Evolutionary conservation across 92 coral and sea anemone species (phyloP).

Genomic region (Parazoanthus swiftii): DNA sequence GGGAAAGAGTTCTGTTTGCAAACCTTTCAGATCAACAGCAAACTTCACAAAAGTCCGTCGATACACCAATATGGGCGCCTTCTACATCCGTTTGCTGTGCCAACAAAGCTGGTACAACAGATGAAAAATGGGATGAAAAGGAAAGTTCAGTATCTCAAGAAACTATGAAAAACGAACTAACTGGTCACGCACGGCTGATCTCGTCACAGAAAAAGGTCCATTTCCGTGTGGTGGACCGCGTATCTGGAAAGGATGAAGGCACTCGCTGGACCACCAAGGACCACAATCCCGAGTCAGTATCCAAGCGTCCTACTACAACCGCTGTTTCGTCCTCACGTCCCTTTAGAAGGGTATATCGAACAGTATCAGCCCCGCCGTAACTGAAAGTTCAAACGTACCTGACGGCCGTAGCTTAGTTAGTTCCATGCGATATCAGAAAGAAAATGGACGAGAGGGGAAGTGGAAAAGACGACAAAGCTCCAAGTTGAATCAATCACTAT

Average conservation of each 20-base stretch:
- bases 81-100: neutral
- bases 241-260: neutral
- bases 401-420: too few species aligned
- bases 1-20: neutral
- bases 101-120: neutral
- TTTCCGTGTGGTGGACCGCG: neutral
- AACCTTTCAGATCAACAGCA: neutral
- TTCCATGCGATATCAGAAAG: too few species aligned
- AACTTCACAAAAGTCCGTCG: neutral
- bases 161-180: neutral
- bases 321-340: neutral
- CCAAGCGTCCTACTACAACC: neutral
- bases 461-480: too few species aligned
- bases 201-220: constrained; percentile 15
- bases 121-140: neutral
- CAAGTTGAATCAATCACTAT: too few species aligned
- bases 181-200: neutral
- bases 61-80: neutral
- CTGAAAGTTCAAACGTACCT: too few species aligned
- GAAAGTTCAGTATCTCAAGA: neutral
- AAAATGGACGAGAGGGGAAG: too few species aligned
- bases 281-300: neutral
- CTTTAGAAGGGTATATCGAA: neutral
- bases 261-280: neutral
- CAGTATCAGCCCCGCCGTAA: constrained; percentile 13